Conservation (phyloP, 1,140 invertebrate genomes). For the Drosophila ananassae region DNA sequence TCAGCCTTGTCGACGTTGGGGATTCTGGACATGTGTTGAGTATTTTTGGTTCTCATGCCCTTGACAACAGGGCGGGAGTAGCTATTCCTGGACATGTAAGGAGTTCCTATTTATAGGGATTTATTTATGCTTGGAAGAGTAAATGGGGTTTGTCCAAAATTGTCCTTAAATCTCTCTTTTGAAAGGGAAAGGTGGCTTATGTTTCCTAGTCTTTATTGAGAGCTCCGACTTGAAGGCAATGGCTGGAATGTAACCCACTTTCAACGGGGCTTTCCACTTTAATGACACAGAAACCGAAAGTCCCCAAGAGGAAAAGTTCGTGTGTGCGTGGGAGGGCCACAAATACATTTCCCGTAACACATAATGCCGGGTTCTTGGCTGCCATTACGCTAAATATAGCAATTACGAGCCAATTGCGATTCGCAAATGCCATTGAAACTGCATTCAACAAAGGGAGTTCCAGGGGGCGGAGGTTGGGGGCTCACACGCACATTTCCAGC, state of each 20-base stretch:
- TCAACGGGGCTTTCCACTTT: constrained; percentile 52
- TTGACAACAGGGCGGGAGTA: neutral
- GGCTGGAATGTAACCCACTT: constrained; percentile 65
- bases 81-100: constrained; percentile 18
- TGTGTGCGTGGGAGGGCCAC: constrained; percentile 22
- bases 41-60: constrained; percentile 36
- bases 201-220: too few relatives aligned
- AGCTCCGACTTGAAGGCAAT: constrained; percentile 18
- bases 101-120: neutral
- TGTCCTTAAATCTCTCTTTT: neutral
- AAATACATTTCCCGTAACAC: constrained; percentile 41
- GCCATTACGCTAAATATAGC: constrained; percentile 78
- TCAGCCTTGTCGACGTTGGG: neutral
- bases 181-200: too few relatives aligned
- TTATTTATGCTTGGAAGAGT: too few relatives aligned
- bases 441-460: constrained; percentile 55
- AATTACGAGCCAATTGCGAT: constrained; percentile 79
- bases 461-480: constrained; percentile 13
- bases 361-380: constrained; percentile 68
- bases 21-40: constrained; percentile 46
- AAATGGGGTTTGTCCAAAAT: neutral
- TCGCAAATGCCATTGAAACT: constrained; percentile 79
- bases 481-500: constrained; percentile 47
- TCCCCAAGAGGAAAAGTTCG: constrained; percentile 37
- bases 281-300: constrained; percentile 71